phyloP scores from a whole-genome alignment of 2,888 invertebrate species.

The Tachina grossa region DNA sequence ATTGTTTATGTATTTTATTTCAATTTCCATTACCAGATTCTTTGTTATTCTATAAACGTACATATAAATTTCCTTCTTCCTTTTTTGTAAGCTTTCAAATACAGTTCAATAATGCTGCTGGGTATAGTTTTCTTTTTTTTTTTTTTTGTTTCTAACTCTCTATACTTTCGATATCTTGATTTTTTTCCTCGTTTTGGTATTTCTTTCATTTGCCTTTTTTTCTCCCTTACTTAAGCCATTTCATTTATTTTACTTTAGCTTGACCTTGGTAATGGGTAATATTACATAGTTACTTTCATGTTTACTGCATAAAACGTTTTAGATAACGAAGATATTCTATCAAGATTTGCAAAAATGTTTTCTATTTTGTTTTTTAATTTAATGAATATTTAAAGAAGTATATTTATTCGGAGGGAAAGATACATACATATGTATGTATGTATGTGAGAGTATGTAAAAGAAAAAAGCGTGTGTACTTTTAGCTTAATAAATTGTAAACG shows the following conservation, averaged over 20 bases:
- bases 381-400: conserved; percentile 25
- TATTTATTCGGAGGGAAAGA: conserved; percentile 4
- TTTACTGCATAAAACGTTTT: conserved; percentile 22
- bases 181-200: neutral
- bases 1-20: conserved; percentile 62
- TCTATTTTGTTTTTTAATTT: conserved; percentile 5
- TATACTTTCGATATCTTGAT: neutral
- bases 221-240: conserved; percentile 26
- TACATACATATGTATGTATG: neutral
- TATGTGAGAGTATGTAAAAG: neutral
- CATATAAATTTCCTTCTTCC: neutral
- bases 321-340: conserved; percentile 18
- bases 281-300: conserved; percentile 61
- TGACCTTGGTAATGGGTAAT: conserved; percentile 63
- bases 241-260: conserved; percentile 43
- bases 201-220: neutral
- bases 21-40: conserved; percentile 59
- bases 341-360: conserved; percentile 17
- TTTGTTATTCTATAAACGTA: conserved; percentile 65
- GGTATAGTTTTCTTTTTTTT: conserved; percentile 7
- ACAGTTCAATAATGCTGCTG: conserved; percentile 12
- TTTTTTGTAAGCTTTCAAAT: conserved; percentile 21
- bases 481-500: neutral
- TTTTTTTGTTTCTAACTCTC: conserved; percentile 3
- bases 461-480: neutral